Conservation (phyloP, 2,797 vertebrate species). For the Glyptemys insculpta region DNA sequence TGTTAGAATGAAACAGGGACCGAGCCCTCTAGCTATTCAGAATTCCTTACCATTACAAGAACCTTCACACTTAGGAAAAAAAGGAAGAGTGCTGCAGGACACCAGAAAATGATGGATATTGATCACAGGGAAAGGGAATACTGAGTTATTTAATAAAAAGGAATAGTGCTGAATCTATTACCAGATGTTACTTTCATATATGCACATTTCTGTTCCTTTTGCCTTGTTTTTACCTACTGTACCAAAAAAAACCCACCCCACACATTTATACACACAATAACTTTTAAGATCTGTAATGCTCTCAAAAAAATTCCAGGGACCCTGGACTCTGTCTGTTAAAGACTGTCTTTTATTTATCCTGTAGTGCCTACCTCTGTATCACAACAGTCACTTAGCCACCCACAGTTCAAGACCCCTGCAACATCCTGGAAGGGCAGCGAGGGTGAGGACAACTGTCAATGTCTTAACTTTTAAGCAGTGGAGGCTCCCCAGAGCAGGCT, state of each 20-base stretch:
- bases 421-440: neutral
- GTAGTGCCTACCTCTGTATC: neutral
- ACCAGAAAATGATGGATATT: neutral
- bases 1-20: neutral
- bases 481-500: neutral
- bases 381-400: neutral
- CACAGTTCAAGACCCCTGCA: neutral
- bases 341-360: rapidly evolving
- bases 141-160: neutral
- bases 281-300: neutral
- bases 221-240: neutral
- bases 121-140: rapidly evolving
- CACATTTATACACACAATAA: neutral
- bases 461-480: neutral
- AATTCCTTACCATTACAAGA: neutral
- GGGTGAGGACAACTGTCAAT: neutral
- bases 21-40: neutral
- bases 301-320: neutral
- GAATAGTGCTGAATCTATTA: rapidly evolving
- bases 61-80: neutral
- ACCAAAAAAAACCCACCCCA: neutral
- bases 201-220: neutral
- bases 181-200: rapidly evolving
- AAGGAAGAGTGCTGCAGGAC: neutral
- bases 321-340: neutral